Evolutionary conservation across 2,797 vertebrate species (phyloP).

Genomic region (Pteronotus mesoamericanus): DNA sequence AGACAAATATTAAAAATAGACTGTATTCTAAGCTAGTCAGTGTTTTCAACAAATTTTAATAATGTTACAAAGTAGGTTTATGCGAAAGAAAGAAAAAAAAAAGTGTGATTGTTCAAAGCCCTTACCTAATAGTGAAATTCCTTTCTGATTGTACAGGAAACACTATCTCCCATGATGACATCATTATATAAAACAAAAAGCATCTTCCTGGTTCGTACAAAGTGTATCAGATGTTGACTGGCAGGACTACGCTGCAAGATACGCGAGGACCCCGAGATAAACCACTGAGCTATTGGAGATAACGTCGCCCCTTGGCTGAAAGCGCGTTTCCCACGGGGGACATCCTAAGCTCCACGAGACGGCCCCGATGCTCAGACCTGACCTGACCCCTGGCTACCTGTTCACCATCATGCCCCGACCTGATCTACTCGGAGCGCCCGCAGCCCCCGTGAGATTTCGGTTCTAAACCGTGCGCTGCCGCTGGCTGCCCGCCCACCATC

Average conservation of each 20-base stretch:
- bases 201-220: neutral
- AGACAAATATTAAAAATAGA: conserved; percentile 22
- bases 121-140: neutral
- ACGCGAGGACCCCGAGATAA: neutral
- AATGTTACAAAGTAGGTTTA: neutral
- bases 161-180: neutral
- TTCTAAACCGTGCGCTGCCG: neutral
- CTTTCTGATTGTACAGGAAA: neutral
- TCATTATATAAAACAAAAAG: neutral
- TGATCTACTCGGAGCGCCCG: accelerated
- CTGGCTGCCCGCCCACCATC: accelerated
- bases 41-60: conserved; percentile 5
- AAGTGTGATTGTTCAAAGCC: neutral
- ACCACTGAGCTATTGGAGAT: neutral
- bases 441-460: neutral
- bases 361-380: neutral
- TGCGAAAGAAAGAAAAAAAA: neutral
- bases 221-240: neutral
- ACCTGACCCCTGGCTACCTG: neutral
- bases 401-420: accelerated
- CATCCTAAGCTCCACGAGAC: neutral
- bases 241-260: neutral
- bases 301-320: neutral
- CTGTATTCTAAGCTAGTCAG: neutral
- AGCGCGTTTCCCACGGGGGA: neutral